Percentiles rank a stretch among this genome's conserved stretches.
These are phyloP conservation scores for Mormyrops boulengeri DNA, from an alignment of 2,797 vertebrate genomes.

Conservation along the genomic window DNA sequence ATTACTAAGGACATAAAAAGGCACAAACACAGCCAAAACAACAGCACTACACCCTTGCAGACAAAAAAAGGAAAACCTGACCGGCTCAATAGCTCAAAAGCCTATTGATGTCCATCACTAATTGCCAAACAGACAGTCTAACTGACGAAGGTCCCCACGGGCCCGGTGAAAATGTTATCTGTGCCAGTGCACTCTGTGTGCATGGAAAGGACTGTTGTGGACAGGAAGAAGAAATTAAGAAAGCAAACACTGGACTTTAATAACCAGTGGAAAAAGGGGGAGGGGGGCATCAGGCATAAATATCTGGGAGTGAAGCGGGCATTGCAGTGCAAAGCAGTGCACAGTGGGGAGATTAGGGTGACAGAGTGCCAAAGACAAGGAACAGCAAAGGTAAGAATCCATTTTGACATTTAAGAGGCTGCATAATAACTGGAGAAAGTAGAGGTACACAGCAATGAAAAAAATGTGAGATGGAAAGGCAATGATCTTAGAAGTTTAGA, in stretches of 20 bases:
- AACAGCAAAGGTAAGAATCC: not conserved
- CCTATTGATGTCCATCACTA: conserved; percentile 27
- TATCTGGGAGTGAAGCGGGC: not conserved
- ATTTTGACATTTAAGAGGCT: conserved; percentile 15
- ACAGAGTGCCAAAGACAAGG: not conserved
- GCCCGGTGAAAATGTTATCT: conserved; percentile 57
- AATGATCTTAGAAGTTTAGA: not conserved
- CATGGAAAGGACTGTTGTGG: conserved; percentile 38
- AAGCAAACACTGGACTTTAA: conserved; percentile 16
- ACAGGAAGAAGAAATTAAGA: conserved; percentile 32
- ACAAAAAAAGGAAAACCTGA: not conserved
- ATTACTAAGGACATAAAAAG: not conserved
- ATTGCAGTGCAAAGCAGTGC: not conserved
- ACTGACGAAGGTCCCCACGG: conserved; percentile 32
- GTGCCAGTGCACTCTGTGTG: conserved; percentile 55
- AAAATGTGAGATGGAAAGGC: not conserved
- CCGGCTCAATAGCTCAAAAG: not conserved
- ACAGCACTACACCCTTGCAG: not conserved
- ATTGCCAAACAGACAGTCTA: conserved; percentile 8
- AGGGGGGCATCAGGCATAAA: not conserved
- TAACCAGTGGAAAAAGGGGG: conserved; percentile 26
- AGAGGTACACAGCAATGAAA: conserved; percentile 24
- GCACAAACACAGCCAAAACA: not conserved
- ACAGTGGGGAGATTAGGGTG: not conserved
- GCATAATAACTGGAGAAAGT: conserved; percentile 20